Evolutionary conservation across 1,140 invertebrate genomes (phyloP), one percentile per base, ranked within the genome.

Genomic region (Sitobion miscanthi): DNA sequence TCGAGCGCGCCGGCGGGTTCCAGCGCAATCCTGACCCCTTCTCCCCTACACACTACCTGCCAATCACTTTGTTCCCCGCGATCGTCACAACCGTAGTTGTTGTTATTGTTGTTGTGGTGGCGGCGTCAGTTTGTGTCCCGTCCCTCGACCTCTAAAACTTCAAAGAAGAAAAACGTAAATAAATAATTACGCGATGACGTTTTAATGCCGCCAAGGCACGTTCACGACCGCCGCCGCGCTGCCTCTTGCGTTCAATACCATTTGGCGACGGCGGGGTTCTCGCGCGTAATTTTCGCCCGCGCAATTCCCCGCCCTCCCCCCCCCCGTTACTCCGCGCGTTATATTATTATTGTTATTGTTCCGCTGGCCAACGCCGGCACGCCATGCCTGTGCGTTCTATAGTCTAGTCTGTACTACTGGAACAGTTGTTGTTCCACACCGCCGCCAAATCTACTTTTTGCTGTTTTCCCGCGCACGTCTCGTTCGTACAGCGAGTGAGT

Each of bases 221-320:
- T 21, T n/a, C 38, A 23, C 9, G n/a, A 54, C 49, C 20, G 5
- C 4, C 82, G n/a, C 14, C 82, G 82, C 6, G 9, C 1, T 25
- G 42, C 38, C 5, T 17, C 30, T 20, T 21, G 35, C 35, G n/a
- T 20, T 38, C 88, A 8, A 23, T 54, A 38, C 35, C n/a, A 8
- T 89, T 4, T 20, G 49, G 21, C 35, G 45, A 47, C 30, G 38
- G 38, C 89, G 54, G 4, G 11, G 42, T 91, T 77, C 35, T 49
- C 47, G 49, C 87, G 49, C 49, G 49, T 52, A 54, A 54, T 89
- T 89, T 89, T 89, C 49, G 35, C 88, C 88, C 88, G 88, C 88
- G 89, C 62, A 49, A n/a, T 77, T 91, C 47, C 47, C 57, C 52
- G 20, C 62, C 45, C 1, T 9, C 87, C 3, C 49, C 0, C 35